phyloP scores from a whole-genome alignment of 2,888 invertebrate species.

The Agrochola litura region DNA sequence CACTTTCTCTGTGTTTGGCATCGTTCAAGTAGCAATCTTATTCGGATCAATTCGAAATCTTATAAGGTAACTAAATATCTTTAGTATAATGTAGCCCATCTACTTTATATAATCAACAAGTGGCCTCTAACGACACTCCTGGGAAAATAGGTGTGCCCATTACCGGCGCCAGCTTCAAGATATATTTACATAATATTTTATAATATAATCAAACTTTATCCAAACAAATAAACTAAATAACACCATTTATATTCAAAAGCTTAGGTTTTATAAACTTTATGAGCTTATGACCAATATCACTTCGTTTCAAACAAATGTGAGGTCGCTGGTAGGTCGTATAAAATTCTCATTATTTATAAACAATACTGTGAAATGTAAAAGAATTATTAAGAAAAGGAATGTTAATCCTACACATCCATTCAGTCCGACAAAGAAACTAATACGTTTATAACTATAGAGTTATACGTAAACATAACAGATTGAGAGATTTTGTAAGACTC shows the following conservation, averaged over 20 bases:
- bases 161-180: conserved; percentile 37
- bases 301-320: conserved; percentile 54
- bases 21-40: conserved; percentile 1
- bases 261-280: conserved; percentile 43
- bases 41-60: conserved; percentile 2
- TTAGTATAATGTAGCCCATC: neutral
- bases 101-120: conserved; percentile 39
- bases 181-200: conserved; percentile 51
- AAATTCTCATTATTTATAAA: conserved; percentile 58
- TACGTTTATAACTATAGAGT: conserved; percentile 18
- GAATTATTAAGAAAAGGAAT: conserved; percentile 18
- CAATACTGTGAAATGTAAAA: conserved; percentile 37
- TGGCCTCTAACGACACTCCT: conserved; percentile 30
- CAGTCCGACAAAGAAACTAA: conserved; percentile 32
- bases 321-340: conserved; percentile 56
- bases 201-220: conserved; percentile 30
- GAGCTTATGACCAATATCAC: conserved; percentile 45
- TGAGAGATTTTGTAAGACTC: neutral
- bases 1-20: conserved; percentile 1
- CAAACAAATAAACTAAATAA: conserved; percentile 50
- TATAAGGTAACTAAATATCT: neutral
- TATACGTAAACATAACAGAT: conserved; percentile 6
- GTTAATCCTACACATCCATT: conserved; percentile 34
- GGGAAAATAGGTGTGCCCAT: conserved; percentile 31
- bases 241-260: conserved; percentile 52